These are phyloP conservation scores for human DNA, from an alignment of 2,113 vertebrate species.

Conservation along the genomic window GRCh38 chr16:11085001-11085500, in stretches of 20 bases:
- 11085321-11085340: neutral
- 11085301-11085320: neutral
- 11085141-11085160: neutral
- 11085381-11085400: neutral
- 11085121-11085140: neutral
- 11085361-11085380: neutral
- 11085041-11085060: neutral
- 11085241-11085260: neutral
- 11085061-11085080: neutral
- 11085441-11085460: accelerated
- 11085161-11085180: accelerated
- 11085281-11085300: constrained; percentile 42
- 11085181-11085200: accelerated
- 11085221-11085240: neutral
- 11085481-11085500: neutral
- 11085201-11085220: neutral
- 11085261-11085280: neutral
- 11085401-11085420: neutral
- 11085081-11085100: neutral
- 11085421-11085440: neutral
- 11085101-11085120: accelerated
- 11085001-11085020: constrained; percentile 31
- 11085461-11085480: neutral
- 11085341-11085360: neutral
- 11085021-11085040: neutral